A percentile compares a stretch with the other conserved stretches of the same genome.
These are phyloP conservation scores for Panopea generosa DNA, from an alignment of 2,888 invertebrate genomes.

Conservation along the genomic window DNA sequence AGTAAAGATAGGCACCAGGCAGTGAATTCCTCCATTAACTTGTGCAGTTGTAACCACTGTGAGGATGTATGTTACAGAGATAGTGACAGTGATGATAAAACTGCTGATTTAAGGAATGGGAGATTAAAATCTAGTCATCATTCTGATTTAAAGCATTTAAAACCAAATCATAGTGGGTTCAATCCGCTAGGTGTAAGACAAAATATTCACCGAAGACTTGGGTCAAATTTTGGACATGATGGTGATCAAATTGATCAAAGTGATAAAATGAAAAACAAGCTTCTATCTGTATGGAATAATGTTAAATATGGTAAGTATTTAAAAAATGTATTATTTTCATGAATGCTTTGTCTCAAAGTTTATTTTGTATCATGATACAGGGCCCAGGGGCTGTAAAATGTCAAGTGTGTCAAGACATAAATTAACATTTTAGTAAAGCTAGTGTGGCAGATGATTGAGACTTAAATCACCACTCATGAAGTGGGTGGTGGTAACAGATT, in stretches of 20 bases:
- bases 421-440: too few relatives aligned
- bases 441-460: too few relatives aligned
- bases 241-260: slow-evolving; percentile 65
- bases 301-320: slow-evolving; percentile 91
- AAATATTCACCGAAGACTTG: not conserved
- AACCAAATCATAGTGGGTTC: slow-evolving; percentile 5
- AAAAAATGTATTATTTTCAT: too few relatives aligned
- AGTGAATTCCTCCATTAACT: too few relatives aligned
- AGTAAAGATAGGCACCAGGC: not conserved
- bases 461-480: too few relatives aligned
- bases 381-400: too few relatives aligned
- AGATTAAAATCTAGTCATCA: slow-evolving; percentile 9
- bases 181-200: not conserved
- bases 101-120: not conserved
- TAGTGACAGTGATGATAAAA: not conserved
- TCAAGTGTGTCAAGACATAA: too few relatives aligned
- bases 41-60: slow-evolving; percentile 23
- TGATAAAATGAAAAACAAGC: slow-evolving; percentile 92
- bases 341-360: too few relatives aligned
- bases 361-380: too few relatives aligned
- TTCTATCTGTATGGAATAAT: slow-evolving; percentile 96
- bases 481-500: too few relatives aligned
- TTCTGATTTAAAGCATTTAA: not conserved
- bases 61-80: not conserved
- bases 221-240: slow-evolving; percentile 22